Evolutionary conservation across 2,797 vertebrate genomes (phyloP).

Genomic region (Pipistrellus pipistrellus): DNA sequence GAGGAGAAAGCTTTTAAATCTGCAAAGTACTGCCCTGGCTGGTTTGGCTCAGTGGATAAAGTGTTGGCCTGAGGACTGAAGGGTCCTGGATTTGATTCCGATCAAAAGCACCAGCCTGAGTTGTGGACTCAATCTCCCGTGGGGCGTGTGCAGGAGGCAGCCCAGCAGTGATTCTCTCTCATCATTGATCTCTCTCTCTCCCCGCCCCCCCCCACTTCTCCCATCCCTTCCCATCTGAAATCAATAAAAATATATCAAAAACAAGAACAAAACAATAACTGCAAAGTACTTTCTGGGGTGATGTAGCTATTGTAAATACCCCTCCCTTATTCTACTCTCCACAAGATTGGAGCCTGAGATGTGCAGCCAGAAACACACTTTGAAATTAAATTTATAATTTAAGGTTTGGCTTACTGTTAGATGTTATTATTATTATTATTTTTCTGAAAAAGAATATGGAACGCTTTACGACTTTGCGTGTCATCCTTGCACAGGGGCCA

Average conservation of each 20-base stretch:
- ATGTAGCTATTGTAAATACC: not conserved
- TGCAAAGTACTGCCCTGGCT: not conserved
- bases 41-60: no score
- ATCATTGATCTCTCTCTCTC: no score
- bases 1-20: not conserved
- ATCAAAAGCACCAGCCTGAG: no score
- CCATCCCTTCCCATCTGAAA: no score
- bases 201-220: no score
- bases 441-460: not conserved
- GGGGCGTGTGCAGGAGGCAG: no score
- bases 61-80: no score
- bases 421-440: no score
- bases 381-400: constrained; percentile 22
- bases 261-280: not conserved
- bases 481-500: not conserved
- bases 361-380: not conserved
- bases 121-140: no score
- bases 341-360: not conserved
- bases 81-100: no score
- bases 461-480: not conserved
- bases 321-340: not conserved
- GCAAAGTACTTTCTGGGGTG: not conserved
- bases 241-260: no score
- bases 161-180: no score
- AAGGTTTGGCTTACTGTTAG: not conserved